Base-by-base conservation (phyloP, 1,140 invertebrate species). In the Drosophila lini region DNA sequence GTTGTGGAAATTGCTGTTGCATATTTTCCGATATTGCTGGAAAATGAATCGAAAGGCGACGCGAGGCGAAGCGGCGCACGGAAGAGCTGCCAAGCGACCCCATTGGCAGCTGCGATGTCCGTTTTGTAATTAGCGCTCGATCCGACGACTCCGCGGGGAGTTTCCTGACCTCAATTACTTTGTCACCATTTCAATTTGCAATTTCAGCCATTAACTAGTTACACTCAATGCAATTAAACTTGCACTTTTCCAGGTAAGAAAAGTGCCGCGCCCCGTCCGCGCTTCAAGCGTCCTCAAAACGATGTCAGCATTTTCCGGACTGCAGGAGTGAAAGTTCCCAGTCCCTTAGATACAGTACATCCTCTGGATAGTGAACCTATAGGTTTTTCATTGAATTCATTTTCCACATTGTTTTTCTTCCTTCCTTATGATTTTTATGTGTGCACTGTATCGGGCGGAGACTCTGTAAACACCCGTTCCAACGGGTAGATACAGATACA, bases 151-250 rank as follows among this genome's bases (percentile, higher is more conserved):
- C 45, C 62, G 48, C 16, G 80, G 83, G 83, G 84, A 88, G 73
- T 78, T 83, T 71, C 60, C 78, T 89, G 85, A 89, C 84, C 84
- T 80, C 84, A 88, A 88, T 89, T 89, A 82, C 84, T 88, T 88
- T 88, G 84, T 88, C 84, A 88, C 84, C 84, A 88, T 89, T 89
- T 89, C 84, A 89, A 89, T 89, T 89, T 89, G 84, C 84, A 89
- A 89, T 89, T 89, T 81, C 74, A 89, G 84, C 80, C 80, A 88
- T 88, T 88, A 88, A 88, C 83, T 88, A 89, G 83, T 89, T 83
- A 89, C 81, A 74, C 85, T 84, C 84, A 71, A 89, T 84, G 84
- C 81, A 89, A 89, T 89, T 90, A 89, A 88, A 88, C 84, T 89
- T 88, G 84, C 84, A 89, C 84, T 86, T 80, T 78, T 81, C 53